These are phyloP conservation scores for Isichthys henryi DNA, from an alignment of 2,113 vertebrate species.

Conservation along the genomic window DNA sequence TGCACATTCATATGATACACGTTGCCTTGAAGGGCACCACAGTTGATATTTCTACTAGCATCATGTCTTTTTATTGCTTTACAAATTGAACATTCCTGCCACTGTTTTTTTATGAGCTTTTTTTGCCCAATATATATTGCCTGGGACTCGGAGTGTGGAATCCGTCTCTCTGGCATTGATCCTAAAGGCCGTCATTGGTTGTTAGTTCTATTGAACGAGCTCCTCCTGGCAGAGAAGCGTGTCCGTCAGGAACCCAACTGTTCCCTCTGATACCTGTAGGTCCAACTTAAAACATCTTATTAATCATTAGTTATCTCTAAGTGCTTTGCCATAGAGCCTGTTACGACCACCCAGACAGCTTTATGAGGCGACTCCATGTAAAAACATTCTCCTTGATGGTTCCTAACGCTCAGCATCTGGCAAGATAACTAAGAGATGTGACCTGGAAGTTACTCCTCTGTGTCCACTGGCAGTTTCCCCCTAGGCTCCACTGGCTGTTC, in stretches of 20 bases:
- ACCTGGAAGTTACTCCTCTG: not conserved
- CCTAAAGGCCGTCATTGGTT: not conserved
- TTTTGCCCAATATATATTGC: not conserved
- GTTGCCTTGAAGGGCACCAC: conserved; percentile 4
- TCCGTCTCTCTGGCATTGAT: not conserved
- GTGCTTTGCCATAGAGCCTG: not conserved
- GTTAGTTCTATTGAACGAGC: not conserved
- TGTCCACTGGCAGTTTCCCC: not conserved
- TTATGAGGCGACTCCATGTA: not conserved
- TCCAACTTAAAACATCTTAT: conserved; percentile 1
- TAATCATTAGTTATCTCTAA: not conserved
- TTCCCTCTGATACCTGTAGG: not conserved
- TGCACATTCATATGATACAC: not conserved
- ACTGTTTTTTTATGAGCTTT: not conserved
- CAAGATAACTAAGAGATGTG: not conserved
- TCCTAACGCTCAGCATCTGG: not conserved
- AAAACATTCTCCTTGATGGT: not conserved
- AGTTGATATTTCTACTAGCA: not conserved
- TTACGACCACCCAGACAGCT: not conserved
- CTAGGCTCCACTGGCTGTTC: not conserved
- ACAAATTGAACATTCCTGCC: not conserved
- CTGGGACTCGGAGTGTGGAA: not conserved
- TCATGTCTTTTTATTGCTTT: not conserved
- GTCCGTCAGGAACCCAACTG: not conserved
- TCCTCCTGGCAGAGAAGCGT: not conserved